Evolutionary conservation across 2,888 invertebrate genomes (phyloP), one percentile per base, ranked within the genome.

Genomic region (Ectropis crepuscularia): DNA sequence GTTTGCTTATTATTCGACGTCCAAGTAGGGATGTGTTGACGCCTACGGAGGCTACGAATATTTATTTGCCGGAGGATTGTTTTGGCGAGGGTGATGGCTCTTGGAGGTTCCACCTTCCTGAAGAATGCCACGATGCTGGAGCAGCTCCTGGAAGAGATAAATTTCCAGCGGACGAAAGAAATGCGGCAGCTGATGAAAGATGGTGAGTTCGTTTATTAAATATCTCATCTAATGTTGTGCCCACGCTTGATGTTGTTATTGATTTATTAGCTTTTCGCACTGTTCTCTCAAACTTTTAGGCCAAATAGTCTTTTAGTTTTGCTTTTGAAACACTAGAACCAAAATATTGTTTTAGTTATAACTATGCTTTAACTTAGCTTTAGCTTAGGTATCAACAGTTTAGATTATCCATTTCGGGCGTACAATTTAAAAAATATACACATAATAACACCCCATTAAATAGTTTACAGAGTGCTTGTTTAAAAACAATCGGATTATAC

Each of bases 101-200:
- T 93, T 67, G 89, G 92, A 64, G 88, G 88, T 48, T 85, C 90
- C 5, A 80, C 88, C 10, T 86, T 82, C 62, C 73, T 90, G 68
- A 87, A 86, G 71, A 86, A 82, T 64, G 94, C 96, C 16, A 96
- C 96, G 39, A 95, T 96, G 86, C 89, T 98, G 74, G 97, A 98
- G 82, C 97, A 97, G 80, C 93, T 98, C 61, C 91, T 98, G 65
- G 97, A 98, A 82, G 98, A 98, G 88, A 98, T 98, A 73, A 97
- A 97, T 88, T 98, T 98, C 79, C 98, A 98, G 86, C 94, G 98
- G 71, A 97, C 97, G 57, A 98, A 98, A 88, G 98, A 98, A 89
- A 96, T 97, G 95, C 93, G 97, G 53, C 97, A 97, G 87, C 90
- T 97, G 74, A 94, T 97, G 78, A 97, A 97, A 90, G 97, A 97